These are phyloP conservation scores for Barbus barbus DNA, from an alignment of 2,113 vertebrate genomes.

Conservation along the genomic window DNA sequence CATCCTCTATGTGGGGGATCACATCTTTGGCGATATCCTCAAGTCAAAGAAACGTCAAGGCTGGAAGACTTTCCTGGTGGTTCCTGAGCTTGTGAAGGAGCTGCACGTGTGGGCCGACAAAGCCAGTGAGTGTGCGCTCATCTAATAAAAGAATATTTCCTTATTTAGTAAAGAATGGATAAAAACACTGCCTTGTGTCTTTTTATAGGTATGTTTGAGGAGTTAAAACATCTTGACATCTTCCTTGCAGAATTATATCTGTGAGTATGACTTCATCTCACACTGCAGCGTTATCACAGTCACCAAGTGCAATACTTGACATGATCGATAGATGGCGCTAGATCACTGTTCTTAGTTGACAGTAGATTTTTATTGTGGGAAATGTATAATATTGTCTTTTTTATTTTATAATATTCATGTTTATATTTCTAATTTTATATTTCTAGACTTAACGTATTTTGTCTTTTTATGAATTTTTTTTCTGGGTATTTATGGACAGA, in stretches of 20 bases:
- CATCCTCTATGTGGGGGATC: conserved; percentile 85
- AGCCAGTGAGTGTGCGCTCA: conserved; percentile 69
- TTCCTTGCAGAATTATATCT: conserved; percentile 74
- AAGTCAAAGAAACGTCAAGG: conserved; percentile 90
- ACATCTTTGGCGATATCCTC: conserved; percentile 89
- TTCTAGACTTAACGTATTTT: too few relatives aligned
- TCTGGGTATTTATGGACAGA: background rate
- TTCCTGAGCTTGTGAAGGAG: conserved; percentile 83
- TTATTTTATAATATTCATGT: too few relatives aligned
- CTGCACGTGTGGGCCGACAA: conserved; percentile 82
- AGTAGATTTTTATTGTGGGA: too few relatives aligned
- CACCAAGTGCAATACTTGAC: background rate
- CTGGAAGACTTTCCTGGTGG: conserved; percentile 86
- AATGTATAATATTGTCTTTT: too few relatives aligned
- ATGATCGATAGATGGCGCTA: conserved; percentile 32
- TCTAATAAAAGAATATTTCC: background rate
- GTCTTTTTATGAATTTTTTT: too few relatives aligned
- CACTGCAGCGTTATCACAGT: too few relatives aligned
- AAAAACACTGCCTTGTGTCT: background rate
- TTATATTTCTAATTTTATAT: too few relatives aligned
- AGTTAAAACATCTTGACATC: conserved; percentile 77
- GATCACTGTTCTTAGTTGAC: too few relatives aligned
- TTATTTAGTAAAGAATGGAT: background rate
- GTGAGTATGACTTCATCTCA: conserved; percentile 64
- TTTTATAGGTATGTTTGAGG: conserved; percentile 78